Percentiles rank a stretch among this genome's conserved stretches.
Conservation (phyloP, 1,140 invertebrate species). For the honey bee (Apis mellifera) region Amel_HAv3.1 CM009931.2:26252001-26252500, state of each 20-base stretch:
- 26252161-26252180: not conserved
- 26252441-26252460: too few species aligned
- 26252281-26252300: not conserved
- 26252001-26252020: not conserved
- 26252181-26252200: not conserved
- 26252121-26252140: constrained; percentile 42
- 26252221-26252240: not conserved
- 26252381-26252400: too few species aligned
- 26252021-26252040: constrained; percentile 8
- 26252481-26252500: too few species aligned
- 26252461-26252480: too few species aligned
- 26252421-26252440: too few species aligned
- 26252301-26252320: too few species aligned
- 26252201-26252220: constrained; percentile 1
- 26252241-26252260: not conserved
- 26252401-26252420: too few species aligned
- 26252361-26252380: too few species aligned
- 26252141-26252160: constrained; percentile 42
- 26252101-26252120: constrained; percentile 69
- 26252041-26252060: constrained; percentile 68
- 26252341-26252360: too few species aligned
- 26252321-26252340: too few species aligned
- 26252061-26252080: constrained; percentile 76
- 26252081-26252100: constrained; percentile 77
- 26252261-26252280: not conserved